Conservation (phyloP, 1,140 invertebrate species). For the Diorhabda carinulata region DNA sequence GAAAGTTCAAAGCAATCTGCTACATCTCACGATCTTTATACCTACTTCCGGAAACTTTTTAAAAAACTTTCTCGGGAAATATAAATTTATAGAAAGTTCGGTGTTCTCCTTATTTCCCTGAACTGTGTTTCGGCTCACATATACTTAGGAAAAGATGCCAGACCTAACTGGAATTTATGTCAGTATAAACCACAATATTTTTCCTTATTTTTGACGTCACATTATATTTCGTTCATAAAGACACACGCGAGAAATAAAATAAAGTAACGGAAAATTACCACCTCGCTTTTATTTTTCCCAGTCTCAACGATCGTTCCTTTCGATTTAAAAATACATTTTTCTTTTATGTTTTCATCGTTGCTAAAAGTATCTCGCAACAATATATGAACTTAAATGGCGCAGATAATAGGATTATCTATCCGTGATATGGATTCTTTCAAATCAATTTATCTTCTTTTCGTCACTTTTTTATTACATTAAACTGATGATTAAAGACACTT, state of each 20-base stretch:
- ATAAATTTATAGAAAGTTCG: conserved; percentile 4
- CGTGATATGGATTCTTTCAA: too few relatives aligned
- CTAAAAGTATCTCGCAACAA: too few relatives aligned
- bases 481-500: too few relatives aligned
- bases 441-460: too few relatives aligned
- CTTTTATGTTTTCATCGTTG: neutral
- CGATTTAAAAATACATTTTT: conserved; percentile 8
- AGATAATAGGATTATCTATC: too few relatives aligned
- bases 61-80: neutral
- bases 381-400: too few relatives aligned
- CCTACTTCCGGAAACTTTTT: neutral
- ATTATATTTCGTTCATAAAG: conserved; percentile 8
- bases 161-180: conserved; percentile 12
- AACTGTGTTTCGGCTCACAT: conserved; percentile 8
- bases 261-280: conserved; percentile 3
- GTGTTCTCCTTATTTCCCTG: neutral
- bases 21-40: neutral
- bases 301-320: neutral
- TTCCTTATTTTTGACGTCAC: conserved; percentile 7
- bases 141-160: conserved; percentile 9
- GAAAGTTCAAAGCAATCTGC: neutral
- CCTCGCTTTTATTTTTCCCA: conserved; percentile 7
- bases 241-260: neutral
- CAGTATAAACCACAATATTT: conserved; percentile 13
- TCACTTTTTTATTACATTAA: too few relatives aligned